Conservation (phyloP, 2,113 vertebrate genomes). For the Halichoerus grypus region DNA sequence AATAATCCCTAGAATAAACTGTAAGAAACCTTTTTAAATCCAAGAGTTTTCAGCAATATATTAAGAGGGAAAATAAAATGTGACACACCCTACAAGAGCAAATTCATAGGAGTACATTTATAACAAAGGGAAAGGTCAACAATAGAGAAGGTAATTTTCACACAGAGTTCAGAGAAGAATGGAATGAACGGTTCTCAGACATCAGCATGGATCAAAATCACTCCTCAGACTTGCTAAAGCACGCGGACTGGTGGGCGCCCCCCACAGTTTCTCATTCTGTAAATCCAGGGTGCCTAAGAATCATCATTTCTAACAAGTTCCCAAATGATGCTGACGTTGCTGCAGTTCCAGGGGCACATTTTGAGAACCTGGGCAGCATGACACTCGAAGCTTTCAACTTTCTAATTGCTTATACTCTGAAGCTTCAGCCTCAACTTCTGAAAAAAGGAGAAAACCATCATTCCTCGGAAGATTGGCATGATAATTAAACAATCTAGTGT, state of each 20-base stretch:
- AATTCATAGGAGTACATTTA: neutral
- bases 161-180: neutral
- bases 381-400: neutral
- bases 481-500: neutral
- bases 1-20: neutral
- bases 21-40: neutral
- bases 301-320: neutral
- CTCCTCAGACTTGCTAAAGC: neutral
- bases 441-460: neutral
- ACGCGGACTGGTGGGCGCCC: neutral
- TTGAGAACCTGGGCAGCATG: neutral
- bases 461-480: neutral
- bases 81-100: neutral
- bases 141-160: neutral
- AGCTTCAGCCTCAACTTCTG: neutral
- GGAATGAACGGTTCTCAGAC: neutral
- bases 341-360: neutral
- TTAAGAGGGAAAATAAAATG: slow-evolving; percentile 15
- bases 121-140: neutral
- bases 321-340: neutral
- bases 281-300: neutral
- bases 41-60: neutral
- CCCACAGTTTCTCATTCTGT: neutral
- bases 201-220: neutral
- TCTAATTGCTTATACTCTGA: neutral